Conservation (phyloP, 2,797 vertebrate species). For the Spizella passerina region DNA sequence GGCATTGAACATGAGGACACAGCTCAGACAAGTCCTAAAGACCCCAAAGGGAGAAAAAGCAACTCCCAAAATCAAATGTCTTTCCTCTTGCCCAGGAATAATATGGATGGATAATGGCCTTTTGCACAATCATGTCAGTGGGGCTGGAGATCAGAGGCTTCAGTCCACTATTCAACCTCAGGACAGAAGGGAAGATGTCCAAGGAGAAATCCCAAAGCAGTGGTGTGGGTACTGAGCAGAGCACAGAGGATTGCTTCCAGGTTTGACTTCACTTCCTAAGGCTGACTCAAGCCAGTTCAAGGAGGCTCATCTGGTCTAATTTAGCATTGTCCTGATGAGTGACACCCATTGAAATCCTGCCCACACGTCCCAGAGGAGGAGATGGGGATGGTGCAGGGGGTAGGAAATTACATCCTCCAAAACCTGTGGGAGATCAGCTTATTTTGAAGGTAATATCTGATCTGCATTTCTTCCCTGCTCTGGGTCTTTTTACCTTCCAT, state of each 20-base stretch:
- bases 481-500: neutral
- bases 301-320: neutral
- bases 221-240: neutral
- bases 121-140: neutral
- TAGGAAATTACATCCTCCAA: neutral
- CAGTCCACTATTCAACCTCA: neutral
- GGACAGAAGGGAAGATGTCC: neutral
- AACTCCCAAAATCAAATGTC: neutral
- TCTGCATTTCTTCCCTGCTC: neutral
- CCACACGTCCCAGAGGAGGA: neutral
- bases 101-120: accelerated
- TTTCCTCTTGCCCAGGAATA: neutral
- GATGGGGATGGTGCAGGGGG: neutral
- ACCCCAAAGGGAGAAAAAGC: neutral
- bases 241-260: neutral
- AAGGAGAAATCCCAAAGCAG: neutral
- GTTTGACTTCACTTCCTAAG: neutral
- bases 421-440: neutral
- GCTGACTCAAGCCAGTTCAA: neutral
- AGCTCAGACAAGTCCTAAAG: neutral
- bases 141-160: neutral
- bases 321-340: neutral
- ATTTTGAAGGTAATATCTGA: neutral
- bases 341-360: neutral
- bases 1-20: neutral